Evolutionary conservation across 2,113 vertebrate genomes (phyloP).

Genomic region (Sphaerodactylus townsendi): DNA sequence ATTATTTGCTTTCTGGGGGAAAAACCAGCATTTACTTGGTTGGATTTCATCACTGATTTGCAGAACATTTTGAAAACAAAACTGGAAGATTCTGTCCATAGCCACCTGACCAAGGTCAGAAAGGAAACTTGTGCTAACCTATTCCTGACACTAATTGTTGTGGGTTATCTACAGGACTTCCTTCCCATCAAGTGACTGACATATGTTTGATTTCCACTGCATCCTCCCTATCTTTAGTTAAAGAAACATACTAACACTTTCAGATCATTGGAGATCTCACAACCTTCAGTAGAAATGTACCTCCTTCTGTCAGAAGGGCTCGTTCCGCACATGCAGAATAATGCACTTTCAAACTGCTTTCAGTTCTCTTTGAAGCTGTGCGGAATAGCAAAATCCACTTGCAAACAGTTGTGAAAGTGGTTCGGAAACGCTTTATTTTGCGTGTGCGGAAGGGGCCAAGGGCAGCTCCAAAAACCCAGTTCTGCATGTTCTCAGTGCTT

Average conservation of each 20-base stretch:
- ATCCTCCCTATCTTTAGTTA: not conserved
- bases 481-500: no score
- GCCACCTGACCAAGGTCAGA: not conserved
- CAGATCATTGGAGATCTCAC: not conserved
- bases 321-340: no score
- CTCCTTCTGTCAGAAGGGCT: not conserved
- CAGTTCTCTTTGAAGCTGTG: no score
- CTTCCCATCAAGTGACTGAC: conserved; percentile 21
- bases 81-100: conserved; percentile 14
- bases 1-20: not conserved
- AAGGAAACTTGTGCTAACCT: not conserved
- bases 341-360: no score
- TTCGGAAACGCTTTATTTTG: no score
- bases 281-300: not conserved
- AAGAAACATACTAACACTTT: not conserved
- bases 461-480: not conserved
- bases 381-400: no score
- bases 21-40: conserved; percentile 22
- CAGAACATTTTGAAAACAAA: conserved; percentile 24
- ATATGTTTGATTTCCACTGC: conserved; percentile 11
- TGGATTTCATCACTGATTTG: not conserved
- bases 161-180: conserved; percentile 23
- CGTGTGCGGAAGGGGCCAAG: no score
- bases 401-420: no score
- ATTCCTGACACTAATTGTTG: conserved; percentile 2